Conservation (phyloP, 2,113 vertebrate species). For the Tychaedon coryphoeus region DNA sequence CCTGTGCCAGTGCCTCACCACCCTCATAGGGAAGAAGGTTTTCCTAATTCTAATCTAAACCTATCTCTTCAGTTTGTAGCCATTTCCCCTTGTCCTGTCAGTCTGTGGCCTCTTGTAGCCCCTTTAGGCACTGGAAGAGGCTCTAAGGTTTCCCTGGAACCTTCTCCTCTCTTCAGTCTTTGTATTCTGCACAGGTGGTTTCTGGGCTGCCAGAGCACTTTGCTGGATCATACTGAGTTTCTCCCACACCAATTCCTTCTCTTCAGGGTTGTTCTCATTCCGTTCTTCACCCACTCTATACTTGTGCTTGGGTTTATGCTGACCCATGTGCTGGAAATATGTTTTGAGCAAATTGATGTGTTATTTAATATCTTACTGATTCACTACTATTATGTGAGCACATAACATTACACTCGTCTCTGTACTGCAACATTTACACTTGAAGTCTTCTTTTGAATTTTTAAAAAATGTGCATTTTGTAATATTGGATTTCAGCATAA, state of each 20-base stretch:
- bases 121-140: not conserved
- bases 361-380: not conserved
- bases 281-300: accelerated
- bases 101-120: not conserved
- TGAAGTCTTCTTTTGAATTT: not conserved
- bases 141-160: not conserved
- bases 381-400: not conserved
- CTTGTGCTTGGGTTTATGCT: not conserved
- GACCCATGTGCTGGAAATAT: not conserved
- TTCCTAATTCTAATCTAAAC: not conserved
- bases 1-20: not conserved
- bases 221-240: not conserved
- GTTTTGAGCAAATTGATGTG: not conserved
- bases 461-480: not conserved
- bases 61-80: not conserved
- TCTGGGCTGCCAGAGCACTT: not conserved
- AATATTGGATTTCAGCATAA: not conserved
- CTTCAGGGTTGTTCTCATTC: not conserved
- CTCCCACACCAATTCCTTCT: not conserved
- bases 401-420: not conserved
- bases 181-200: not conserved
- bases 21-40: not conserved
- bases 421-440: not conserved
- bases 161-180: not conserved
- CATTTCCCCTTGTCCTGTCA: not conserved